Evolutionary conservation across 2,113 vertebrate species (phyloP).

Genomic region (Pyrgilauda ruficollis): DNA sequence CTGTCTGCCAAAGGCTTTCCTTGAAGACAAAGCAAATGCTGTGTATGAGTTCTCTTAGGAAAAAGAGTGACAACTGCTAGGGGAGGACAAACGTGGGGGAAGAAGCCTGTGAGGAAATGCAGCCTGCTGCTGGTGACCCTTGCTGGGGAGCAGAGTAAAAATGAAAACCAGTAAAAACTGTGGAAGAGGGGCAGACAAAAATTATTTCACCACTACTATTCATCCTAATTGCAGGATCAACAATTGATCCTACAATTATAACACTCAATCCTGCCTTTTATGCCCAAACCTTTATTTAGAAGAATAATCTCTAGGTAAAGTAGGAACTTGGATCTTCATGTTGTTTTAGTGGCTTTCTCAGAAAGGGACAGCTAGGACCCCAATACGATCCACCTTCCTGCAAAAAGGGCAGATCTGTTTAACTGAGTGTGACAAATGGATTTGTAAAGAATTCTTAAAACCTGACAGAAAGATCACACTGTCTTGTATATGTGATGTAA

Average conservation of each 20-base stretch:
- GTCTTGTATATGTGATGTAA: neutral
- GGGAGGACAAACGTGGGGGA: neutral
- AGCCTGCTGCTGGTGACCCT: neutral
- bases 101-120: neutral
- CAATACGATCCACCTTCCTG: neutral
- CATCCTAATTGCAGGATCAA: neutral
- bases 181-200: neutral
- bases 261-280: neutral
- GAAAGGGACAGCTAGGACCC: neutral
- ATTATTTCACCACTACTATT: neutral
- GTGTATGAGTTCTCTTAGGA: neutral
- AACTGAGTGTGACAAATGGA: neutral
- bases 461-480: neutral
- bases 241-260: neutral
- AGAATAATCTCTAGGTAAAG: neutral
- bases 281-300: neutral
- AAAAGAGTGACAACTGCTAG: neutral
- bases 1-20: neutral
- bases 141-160: neutral
- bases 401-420: neutral
- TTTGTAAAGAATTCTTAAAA: neutral
- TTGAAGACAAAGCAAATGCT: neutral
- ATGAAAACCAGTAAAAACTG: neutral
- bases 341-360: neutral
- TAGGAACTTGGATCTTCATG: neutral